phyloP scores from a whole-genome alignment of 92 coral and sea anemone genomes.

The Porites lobata region DNA sequence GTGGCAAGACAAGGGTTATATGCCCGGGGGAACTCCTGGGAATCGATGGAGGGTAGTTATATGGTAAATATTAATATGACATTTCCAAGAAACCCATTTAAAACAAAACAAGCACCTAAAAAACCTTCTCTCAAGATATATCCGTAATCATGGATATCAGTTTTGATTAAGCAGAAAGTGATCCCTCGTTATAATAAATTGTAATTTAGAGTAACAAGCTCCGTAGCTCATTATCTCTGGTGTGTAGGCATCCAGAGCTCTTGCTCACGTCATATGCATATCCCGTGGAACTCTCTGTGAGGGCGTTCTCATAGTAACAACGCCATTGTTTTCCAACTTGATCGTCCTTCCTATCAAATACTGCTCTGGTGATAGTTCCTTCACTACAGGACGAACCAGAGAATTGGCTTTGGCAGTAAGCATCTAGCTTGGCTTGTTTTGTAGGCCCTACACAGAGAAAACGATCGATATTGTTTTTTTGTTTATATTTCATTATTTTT shows the following conservation, averaged over 20 bases:
- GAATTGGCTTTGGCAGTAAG: neutral
- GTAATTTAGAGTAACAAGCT: neutral
- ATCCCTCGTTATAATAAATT: too few species aligned
- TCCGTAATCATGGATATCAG: too few species aligned
- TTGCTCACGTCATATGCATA: slow-evolving; percentile 2
- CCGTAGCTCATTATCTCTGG: neutral
- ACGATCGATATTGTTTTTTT: neutral
- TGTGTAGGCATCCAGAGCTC: neutral
- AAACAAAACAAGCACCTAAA: too few species aligned
- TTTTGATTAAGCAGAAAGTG: too few species aligned
- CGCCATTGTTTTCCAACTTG: slow-evolving; percentile 38
- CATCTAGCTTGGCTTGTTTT: neutral
- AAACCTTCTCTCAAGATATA: too few species aligned
- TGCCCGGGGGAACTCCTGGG: too few species aligned
- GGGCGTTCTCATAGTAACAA: slow-evolving; percentile 2
- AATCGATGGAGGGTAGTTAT: too few species aligned
- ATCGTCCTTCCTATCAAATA: neutral
- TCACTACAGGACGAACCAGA: neutral
- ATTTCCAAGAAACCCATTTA: too few species aligned
- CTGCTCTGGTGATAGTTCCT: neutral
- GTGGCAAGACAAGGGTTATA: too few species aligned
- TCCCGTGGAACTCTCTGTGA: slow-evolving; percentile 1
- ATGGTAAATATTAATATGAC: too few species aligned
- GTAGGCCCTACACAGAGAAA: neutral
- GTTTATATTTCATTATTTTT: neutral